A percentile compares a stretch with the other conserved stretches of the same genome.
Evolutionary conservation across 2,797 vertebrate genomes (phyloP).

Genomic region (Syngnathus rostellatus): DNA sequence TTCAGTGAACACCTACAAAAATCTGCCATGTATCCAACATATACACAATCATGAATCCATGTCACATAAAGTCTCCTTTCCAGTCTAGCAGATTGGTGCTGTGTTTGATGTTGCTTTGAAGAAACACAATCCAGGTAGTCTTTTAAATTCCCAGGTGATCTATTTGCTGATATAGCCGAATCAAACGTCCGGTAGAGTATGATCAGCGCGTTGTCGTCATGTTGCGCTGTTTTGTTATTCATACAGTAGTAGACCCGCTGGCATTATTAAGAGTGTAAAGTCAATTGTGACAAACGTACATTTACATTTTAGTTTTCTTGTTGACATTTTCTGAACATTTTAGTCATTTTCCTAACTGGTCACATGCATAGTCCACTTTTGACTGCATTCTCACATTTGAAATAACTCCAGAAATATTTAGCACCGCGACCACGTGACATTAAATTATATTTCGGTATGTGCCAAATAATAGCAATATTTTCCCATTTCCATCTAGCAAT

Average conservation of each 20-base stretch:
- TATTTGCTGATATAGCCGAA: conserved; percentile 65
- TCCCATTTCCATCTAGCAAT: no score
- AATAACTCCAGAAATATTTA: no score
- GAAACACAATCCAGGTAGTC: conserved; percentile 68
- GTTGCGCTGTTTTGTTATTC: conserved; percentile 26
- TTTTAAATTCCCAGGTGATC: conserved; percentile 69
- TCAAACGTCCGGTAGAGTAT: conserved; percentile 41
- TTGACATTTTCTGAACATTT: no score
- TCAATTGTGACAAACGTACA: background rate
- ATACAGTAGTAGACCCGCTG: conserved; percentile 44
- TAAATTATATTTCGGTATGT: no score
- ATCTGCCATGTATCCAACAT: background rate
- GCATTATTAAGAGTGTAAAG: conserved; percentile 47
- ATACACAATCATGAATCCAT: background rate
- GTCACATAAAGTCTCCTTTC: background rate
- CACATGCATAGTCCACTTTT: no score
- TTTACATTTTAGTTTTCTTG: no score
- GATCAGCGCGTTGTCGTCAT: conserved; percentile 4
- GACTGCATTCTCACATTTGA: no score
- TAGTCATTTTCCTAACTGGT: no score
- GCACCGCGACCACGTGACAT: no score
- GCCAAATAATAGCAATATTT: no score
- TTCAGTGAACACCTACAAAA: background rate
- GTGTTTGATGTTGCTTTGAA: conserved; percentile 15
- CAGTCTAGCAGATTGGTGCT: background rate